These are phyloP conservation scores for Caranx ignobilis DNA, from an alignment of 2,113 vertebrate genomes.

Conservation along the genomic window DNA sequence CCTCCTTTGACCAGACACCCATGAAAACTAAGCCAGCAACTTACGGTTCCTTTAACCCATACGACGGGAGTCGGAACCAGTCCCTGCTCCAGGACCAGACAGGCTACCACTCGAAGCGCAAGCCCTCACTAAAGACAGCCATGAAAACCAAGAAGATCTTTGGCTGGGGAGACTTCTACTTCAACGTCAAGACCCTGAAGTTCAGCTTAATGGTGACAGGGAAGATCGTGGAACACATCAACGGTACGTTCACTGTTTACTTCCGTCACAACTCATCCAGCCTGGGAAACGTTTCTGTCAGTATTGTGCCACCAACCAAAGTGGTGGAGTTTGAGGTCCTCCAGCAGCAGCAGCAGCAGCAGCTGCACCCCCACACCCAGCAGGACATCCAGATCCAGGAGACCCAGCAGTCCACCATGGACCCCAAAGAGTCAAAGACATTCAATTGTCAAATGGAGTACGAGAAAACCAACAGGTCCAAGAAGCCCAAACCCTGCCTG, in stretches of 20 bases:
- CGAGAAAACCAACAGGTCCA: conserved; percentile 95
- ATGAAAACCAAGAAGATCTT: conserved; percentile 96
- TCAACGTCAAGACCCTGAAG: conserved; percentile 93
- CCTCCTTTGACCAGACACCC: conserved; percentile 80
- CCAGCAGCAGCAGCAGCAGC: conserved; percentile 86
- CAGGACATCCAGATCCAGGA: conserved; percentile 87
- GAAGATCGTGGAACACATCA: conserved; percentile 96
- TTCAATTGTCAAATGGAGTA: conserved; percentile 98
- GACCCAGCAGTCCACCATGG: conserved; percentile 88
- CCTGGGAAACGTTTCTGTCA: conserved; percentile 93
- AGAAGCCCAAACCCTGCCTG: conserved; percentile 94
- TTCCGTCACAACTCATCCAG: conserved; percentile 98
- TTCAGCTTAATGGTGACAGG: conserved; percentile 90
- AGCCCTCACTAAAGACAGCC: conserved; percentile 89
- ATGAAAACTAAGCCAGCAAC: conserved; percentile 85
- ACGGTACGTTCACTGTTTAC: conserved; percentile 97
- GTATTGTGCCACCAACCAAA: conserved; percentile 93
- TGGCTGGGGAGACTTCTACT: conserved; percentile 98
- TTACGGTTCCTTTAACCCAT: conserved; percentile 82
- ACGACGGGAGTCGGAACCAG: conserved; percentile 87
- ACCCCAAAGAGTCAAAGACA: conserved; percentile 90
- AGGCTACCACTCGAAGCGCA: conserved; percentile 88
- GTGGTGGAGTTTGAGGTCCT: conserved; percentile 93
- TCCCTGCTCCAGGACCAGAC: conserved; percentile 81
- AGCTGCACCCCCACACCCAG: conserved; percentile 86